phyloP scores from a whole-genome alignment of 1,140 invertebrate genomes.

The Leptonema lineaticorne region DNA sequence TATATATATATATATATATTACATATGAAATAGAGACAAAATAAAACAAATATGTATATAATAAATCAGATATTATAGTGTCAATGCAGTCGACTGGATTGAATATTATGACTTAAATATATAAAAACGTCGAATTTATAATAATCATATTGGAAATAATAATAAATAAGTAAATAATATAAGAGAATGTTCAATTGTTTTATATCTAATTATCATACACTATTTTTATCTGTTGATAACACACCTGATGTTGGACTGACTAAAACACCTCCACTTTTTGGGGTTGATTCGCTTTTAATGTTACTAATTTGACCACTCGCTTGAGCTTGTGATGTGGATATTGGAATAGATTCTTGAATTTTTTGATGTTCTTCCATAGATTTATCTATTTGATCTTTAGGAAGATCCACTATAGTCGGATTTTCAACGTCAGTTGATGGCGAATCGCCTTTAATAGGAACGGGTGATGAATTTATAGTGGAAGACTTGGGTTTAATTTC shows the following conservation, averaged over 20 bases:
- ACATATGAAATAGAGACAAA: not conserved
- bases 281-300: conserved; percentile 8
- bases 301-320: not conserved
- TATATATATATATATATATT: not conserved
- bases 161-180: conserved; percentile 6
- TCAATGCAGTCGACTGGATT: conserved; percentile 9
- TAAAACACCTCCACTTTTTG: conserved; percentile 7
- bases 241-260: conserved; percentile 17
- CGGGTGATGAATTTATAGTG: not conserved
- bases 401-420: conserved; percentile 5
- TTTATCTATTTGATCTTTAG: conserved; percentile 28
- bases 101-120: not conserved
- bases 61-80: not conserved
- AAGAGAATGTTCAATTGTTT: not conserved
- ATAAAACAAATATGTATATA: not conserved
- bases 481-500: conserved; percentile 19
- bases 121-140: conserved; percentile 1
- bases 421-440: conserved; percentile 5
- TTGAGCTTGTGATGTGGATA: not conserved
- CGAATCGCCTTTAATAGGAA: conserved; percentile 11
- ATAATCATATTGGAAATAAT: not conserved
- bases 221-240: conserved; percentile 28
- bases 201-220: conserved; percentile 33
- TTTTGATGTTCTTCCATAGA: conserved; percentile 7
- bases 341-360: not conserved